Percentiles rank a stretch among this genome's conserved stretches.
Evolutionary conservation across 2,797 vertebrate species (phyloP).

Genomic region (Forpus xanthops): DNA sequence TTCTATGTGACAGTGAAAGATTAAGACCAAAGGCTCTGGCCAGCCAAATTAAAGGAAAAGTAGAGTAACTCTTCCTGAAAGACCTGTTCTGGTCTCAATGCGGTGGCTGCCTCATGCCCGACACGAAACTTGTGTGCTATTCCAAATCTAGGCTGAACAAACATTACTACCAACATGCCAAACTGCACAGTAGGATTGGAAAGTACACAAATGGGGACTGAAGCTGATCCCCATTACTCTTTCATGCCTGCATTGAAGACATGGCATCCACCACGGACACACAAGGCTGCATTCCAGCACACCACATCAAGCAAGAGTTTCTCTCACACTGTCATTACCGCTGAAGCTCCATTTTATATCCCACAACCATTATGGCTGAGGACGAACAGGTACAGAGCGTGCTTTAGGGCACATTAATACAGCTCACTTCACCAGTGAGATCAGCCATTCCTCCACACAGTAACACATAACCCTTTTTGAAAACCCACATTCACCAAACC

Average conservation of each 20-base stretch:
- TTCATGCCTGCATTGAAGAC: not conserved
- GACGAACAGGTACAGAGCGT: not conserved
- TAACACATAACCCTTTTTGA: not conserved
- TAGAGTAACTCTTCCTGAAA: slow-evolving; percentile 14
- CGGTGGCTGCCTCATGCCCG: not conserved
- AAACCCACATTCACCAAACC: slow-evolving; percentile 38
- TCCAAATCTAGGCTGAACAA: not conserved
- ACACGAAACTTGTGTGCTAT: not conserved
- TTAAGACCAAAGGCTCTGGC: slow-evolving; percentile 9
- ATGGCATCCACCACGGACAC: not conserved
- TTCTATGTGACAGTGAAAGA: not conserved
- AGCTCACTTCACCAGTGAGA: not conserved
- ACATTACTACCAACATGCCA: not conserved
- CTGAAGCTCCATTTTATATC: not conserved
- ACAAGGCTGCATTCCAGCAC: not conserved
- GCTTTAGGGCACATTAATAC: not conserved
- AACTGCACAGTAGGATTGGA: not conserved
- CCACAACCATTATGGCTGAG: not conserved
- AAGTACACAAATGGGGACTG: not conserved
- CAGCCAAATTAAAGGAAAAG: slow-evolving; percentile 22
- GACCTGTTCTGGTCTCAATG: slow-evolving; percentile 1
- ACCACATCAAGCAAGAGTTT: not conserved
- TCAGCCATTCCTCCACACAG: not conserved
- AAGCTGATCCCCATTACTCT: not conserved
- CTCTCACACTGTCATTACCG: not conserved